These are phyloP conservation scores for Athripsodes cinereus DNA, from an alignment of 2,888 invertebrate genomes.

Conservation along the genomic window DNA sequence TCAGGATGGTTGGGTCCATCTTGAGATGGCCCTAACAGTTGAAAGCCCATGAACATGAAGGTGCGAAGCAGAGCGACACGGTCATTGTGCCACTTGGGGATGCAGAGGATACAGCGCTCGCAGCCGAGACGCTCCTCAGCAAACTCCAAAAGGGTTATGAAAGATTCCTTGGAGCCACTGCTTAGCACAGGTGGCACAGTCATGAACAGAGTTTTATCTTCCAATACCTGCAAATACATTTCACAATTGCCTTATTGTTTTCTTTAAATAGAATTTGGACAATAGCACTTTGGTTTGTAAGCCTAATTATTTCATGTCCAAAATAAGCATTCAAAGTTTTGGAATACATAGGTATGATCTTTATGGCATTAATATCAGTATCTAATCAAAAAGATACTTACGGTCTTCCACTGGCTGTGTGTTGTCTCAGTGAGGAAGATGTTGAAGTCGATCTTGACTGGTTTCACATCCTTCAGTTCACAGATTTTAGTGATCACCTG, in stretches of 20 bases:
- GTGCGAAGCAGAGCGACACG: constrained; percentile 84
- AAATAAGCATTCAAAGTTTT: no score
- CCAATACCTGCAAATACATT: constrained; percentile 48
- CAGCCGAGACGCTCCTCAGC: constrained; percentile 90
- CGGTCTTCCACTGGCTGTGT: constrained; percentile 79
- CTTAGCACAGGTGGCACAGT: constrained; percentile 81
- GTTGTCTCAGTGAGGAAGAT: constrained; percentile 73
- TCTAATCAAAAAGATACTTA: constrained; percentile 45
- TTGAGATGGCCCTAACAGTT: constrained; percentile 75
- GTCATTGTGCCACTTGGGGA: constrained; percentile 77
- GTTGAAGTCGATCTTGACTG: constrained; percentile 64
- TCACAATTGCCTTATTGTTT: not conserved
- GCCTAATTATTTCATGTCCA: no score
- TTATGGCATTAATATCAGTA: no score
- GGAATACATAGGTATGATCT: no score
- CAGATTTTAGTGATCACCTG: constrained; percentile 58
- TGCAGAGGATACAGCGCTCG: constrained; percentile 58
- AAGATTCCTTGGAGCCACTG: constrained; percentile 92
- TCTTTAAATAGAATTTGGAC: no score
- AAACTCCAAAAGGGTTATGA: constrained; percentile 89
- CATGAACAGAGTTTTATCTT: constrained; percentile 76
- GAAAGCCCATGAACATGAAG: constrained; percentile 96
- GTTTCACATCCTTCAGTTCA: constrained; percentile 61
- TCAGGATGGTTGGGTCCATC: constrained; percentile 58
- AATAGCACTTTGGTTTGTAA: no score